Evolutionary conservation across 2,888 invertebrate genomes (phyloP), one percentile per base, ranked within the genome.

Genomic region (Malthinus seriepunctatus): DNA sequence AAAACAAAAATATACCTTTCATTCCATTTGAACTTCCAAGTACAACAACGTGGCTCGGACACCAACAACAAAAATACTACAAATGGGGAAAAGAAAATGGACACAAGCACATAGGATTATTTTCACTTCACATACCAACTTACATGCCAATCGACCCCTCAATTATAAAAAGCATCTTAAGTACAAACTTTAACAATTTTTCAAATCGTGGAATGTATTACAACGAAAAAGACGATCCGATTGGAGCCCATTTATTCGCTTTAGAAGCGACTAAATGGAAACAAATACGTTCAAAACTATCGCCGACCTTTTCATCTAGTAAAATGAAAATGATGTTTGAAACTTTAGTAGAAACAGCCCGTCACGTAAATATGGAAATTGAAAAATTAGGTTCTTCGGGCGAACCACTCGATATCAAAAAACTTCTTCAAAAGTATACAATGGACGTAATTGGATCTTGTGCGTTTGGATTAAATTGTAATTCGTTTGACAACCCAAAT

Each of bases 401-500:
- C 1, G 47, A 53, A 38, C 10, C 57, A 8, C 14, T 63, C 7
- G 64, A 68, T 12, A 55, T 62, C 1, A 70, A 81, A 1, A 81
- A 83, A 33, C 74, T 82, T 50, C 79, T 81, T 60, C 82, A 82
- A 4, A 80, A 80, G 60, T 85, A 82, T 64, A 80, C 83, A 0
- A 83, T 83, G 76, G 85, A 85, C 66, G 81, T 84, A 3, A 83
- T 86, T 15, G 82, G 82, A 0, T 81, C 81, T 32, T 81, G 83
- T 51, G 84, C 83, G 9, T 86, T 86, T 67, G 86, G 86, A 10
- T 76, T 86, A 8, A 82, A 85, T 60, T 82, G 82, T 62, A 82
- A 85, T 63, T 81, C 82, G 10, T 80, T 86, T 39, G 76, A 79
- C 39, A 78, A 81, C 67, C 75, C 81, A 1, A 77, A 83, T 57